Evolutionary conservation across 1,140 invertebrate species (phyloP), one percentile per base, ranked within the genome.

Genomic region (Drosophila auraria): DNA sequence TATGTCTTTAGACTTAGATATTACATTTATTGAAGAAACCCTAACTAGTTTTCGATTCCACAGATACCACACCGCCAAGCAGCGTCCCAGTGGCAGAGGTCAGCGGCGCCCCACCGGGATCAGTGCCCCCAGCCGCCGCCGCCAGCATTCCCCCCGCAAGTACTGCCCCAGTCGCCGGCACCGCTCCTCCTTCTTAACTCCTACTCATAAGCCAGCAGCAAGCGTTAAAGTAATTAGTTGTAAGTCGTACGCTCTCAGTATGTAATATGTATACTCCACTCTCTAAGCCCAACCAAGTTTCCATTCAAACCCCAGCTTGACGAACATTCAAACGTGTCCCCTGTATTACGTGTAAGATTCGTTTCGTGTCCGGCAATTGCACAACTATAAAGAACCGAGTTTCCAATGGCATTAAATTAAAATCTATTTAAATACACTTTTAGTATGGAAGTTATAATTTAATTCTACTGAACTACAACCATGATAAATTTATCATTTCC

Each of bases 201-300:
- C 62, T 78, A 70, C 25, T 49, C 14, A 2, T 73, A 73, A 80
- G 83, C 58, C 70, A 87, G 58, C 70, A 87, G 57, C 47, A 69
- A 59, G 69, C 38, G 62, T 70, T 54, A 66, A 73, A 81, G 66
- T 63, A 76, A 54, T 61, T 78, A 86, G 89, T 62, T 57, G 42
- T 91, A 87, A 82, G 79, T 86, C 68, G 70, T 73, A 86, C 76
- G 70, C 86, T 91, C 86, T 89, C 86, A 90, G 74, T 90, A 89
- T 84, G 75, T 86, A 86, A 72, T 80, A 71, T 84, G 78, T 84
- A 75, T 89, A 65, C 81, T 78, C 65, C 60, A 54, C 54, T 61
- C 49, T 62, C 40, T 66, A 60, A 33, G 58, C 78, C 70, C 60
- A 74, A 38, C 47, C 53, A 11, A 38, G 25, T 62, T 61, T 76